phyloP scores from a whole-genome alignment of 2,113 vertebrate genomes.

The Sprattus sprattus region DNA sequence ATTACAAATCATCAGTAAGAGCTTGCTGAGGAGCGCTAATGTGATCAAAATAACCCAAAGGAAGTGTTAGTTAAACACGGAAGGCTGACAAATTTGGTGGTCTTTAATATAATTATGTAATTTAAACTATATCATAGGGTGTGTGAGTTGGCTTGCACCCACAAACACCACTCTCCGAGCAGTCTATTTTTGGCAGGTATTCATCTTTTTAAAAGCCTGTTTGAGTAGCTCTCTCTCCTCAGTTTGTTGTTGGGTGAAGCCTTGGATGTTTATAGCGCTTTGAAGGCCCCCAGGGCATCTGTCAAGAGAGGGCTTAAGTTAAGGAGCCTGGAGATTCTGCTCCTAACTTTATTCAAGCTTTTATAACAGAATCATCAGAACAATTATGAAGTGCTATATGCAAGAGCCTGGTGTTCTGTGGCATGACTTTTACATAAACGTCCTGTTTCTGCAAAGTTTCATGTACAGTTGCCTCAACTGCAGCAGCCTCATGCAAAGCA shows the following conservation, averaged over 20 bases:
- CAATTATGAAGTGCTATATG: constrained; percentile 77
- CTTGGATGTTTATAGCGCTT: constrained; percentile 14
- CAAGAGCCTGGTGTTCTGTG: constrained; percentile 72
- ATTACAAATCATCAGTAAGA: neutral
- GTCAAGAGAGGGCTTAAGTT: constrained; percentile 2
- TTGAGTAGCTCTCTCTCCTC: neutral
- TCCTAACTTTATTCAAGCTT: neutral
- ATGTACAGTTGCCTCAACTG: neutral
- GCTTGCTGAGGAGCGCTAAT: neutral
- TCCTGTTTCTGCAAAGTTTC: neutral
- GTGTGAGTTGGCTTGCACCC: neutral
- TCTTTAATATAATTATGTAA: neutral
- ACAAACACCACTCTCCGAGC: neutral
- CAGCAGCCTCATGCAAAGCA: neutral
- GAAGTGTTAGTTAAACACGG: neutral
- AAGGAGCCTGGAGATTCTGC: neutral
- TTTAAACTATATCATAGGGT: neutral
- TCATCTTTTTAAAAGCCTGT: neutral
- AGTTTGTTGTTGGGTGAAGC: neutral
- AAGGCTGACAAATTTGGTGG: constrained; percentile 5
- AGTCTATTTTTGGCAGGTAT: neutral
- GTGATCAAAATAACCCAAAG: neutral
- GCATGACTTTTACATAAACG: neutral
- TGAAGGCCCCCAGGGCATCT: neutral
- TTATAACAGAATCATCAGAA: neutral